Evolutionary conservation across 2,888 invertebrate genomes (phyloP), one percentile per base, ranked within the genome.

Genomic region (Blastobasis adustella): DNA sequence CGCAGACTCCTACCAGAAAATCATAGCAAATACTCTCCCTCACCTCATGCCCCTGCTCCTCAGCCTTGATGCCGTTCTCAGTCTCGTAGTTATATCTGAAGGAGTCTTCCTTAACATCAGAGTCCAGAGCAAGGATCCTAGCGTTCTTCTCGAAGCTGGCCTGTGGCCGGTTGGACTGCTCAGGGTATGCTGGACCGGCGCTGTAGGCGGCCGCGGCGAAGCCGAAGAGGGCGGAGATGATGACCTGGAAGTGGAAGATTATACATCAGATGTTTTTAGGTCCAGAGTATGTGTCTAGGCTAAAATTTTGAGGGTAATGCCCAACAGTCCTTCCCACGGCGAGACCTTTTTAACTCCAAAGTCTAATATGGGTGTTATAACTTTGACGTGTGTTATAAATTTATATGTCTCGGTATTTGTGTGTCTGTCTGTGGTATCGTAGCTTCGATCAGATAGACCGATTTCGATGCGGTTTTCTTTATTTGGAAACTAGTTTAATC

Each of bases 31-130:
- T 5, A 46, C 37, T 5, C 9, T 45, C 4, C 8, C 74, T 62
- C 63, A 87, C 87, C 83, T 87, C 86, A 56, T 60, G 82, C 0
- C 88, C 87, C 58, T 86, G 83, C 43, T 87, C 88, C 60, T 88
- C 83, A 59, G 82, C 87, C 57, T 85, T 86, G 63, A 88, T 88
- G 0, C 87, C 87, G 47, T 87, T 88, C 59, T 88, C 87, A 5
- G 88, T 88, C 62, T 88, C 87, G 44, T 72, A 88, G 74, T 77
- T 86, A 63, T 74, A 87, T 75, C 85, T 78, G 76, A 81, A 88
- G 43, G 82, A 82, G 66, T 86, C 83, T 51, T 86, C 87, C 53
- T 84, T 85, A 0, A 87, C 73, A 23, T 87, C 86, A 0, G 86
- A 72, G 61, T 88, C 82, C 57, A 78, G 67, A 23, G 80, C 70